A percentile compares a stretch with the other conserved stretches of the same genome.
These are phyloP conservation scores for Mesocentrotus franciscanus DNA, from an alignment of 53 echinoderm and acorn worm genomes.

Conservation along the genomic window DNA sequence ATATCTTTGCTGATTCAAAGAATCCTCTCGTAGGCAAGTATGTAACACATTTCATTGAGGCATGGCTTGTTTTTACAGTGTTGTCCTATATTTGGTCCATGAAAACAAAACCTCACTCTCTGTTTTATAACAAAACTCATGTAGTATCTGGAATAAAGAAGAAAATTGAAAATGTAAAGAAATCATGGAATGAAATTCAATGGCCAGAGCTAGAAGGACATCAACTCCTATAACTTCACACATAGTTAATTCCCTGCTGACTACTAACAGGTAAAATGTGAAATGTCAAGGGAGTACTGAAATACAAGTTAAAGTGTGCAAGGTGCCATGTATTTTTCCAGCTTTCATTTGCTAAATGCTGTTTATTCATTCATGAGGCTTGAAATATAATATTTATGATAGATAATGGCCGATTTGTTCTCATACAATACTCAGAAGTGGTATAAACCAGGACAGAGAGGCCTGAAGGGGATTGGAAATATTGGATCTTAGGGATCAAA, in stretches of 20 bases:
- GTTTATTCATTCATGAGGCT: neutral
- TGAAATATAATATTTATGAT: constrained; percentile 17
- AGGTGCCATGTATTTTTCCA: neutral
- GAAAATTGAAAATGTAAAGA: neutral
- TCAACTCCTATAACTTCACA: too few relatives aligned
- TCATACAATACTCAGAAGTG: neutral
- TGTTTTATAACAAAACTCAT: neutral
- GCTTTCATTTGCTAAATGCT: neutral
- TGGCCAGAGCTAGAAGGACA: too few relatives aligned
- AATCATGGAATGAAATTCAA: neutral
- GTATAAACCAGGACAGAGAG: neutral
- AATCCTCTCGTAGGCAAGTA: too few relatives aligned
- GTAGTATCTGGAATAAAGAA: neutral
- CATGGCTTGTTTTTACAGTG: neutral
- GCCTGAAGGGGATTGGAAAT: too few relatives aligned
- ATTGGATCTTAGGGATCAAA: neutral
- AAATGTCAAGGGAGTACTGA: neutral
- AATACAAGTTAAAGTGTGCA: neutral
- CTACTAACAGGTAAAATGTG: neutral
- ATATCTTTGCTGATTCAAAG: too few relatives aligned
- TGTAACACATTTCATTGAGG: neutral
- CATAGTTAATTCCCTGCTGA: too few relatives aligned
- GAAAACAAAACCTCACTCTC: neutral
- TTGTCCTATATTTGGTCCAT: too few relatives aligned
- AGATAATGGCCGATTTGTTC: neutral